Conservation (phyloP, 2,113 vertebrate genomes). For the Geococcyx californianus region DNA sequence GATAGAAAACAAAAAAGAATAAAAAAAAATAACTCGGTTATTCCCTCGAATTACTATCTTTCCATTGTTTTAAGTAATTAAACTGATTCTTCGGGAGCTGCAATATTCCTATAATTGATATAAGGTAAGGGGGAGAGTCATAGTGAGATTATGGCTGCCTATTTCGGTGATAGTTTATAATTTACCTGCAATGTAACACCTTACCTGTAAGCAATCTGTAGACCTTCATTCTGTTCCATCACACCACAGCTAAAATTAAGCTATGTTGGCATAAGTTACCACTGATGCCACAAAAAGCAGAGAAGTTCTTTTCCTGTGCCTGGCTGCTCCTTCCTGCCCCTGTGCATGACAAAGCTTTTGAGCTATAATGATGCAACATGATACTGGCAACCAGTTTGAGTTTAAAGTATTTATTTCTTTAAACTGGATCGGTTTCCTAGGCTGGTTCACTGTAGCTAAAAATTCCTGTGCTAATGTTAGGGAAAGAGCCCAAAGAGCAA, state of each 20-base stretch:
- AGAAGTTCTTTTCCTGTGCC: neutral
- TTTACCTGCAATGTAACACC: neutral
- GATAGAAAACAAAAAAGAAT: neutral
- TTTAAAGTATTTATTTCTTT: neutral
- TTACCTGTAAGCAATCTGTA: neutral
- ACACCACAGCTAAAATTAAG: neutral
- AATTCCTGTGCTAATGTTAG: neutral
- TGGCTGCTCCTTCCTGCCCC: neutral
- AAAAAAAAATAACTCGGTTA: neutral
- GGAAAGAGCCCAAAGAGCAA: neutral
- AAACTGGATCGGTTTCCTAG: neutral
- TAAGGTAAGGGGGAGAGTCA: neutral
- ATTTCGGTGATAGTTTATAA: neutral
- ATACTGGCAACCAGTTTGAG: neutral
- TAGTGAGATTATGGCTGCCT: neutral
- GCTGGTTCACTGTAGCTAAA: neutral
- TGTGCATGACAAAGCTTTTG: neutral
- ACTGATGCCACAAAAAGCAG: neutral
- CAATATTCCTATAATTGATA: neutral
- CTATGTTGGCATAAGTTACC: neutral
- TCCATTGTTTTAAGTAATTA: neutral
- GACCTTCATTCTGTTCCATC: neutral
- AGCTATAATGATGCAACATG: neutral
- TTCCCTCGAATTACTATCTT: neutral
- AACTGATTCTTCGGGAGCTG: neutral